Evolutionary conservation across 2,888 invertebrate species (phyloP), one percentile per base, ranked within the genome.

Genomic region (Parnassius orleans): DNA sequence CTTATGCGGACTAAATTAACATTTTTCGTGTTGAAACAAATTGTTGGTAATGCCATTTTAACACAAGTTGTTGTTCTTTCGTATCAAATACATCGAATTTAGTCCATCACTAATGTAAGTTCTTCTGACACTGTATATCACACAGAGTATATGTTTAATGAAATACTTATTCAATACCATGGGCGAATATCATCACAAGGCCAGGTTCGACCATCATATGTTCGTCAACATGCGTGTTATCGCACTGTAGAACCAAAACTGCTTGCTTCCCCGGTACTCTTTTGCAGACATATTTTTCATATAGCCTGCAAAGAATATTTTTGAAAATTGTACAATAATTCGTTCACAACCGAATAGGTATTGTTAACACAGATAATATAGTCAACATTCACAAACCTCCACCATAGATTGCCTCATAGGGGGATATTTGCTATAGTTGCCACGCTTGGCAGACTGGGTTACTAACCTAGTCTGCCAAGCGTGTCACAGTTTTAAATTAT

Each of bases 131-230:
- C 61, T 47, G 10, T 41, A 19, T 59, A 12, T 11, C 44, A 43
- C 58, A 65, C 63, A 62, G 50, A 64, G 67, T 65, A 65, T 64
- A 61, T 68, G 57, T 67, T 41, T 57, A 60, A 65, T 60, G 50
- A 53, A 51, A 55, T 51, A 54, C 33, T 65, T 90, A 96, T 86
- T 97, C 97, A 73, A 98, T 98, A 67, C 98, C 99, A 87, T 99
- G 98, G 65, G 99, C 99, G 90, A 99, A 99, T 79, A 99, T 98
- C 98, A 99, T 98, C 58, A 99, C 98, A 69, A 99, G 93, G 1
- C 98, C 99, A 0, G 98, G 98, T 74, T 98, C 98, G 50, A 97
- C 94, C 94, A 98, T 98, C 94, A 99, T 97, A 75, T 98, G 98
- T 68, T 98, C 98, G 63, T 97, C 95, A 93, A 99, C 98, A 82